Evolutionary conservation across 2,797 vertebrate genomes (phyloP), one percentile per base, ranked within the genome.

Genomic region (Scolopax bukidnonensis): DNA sequence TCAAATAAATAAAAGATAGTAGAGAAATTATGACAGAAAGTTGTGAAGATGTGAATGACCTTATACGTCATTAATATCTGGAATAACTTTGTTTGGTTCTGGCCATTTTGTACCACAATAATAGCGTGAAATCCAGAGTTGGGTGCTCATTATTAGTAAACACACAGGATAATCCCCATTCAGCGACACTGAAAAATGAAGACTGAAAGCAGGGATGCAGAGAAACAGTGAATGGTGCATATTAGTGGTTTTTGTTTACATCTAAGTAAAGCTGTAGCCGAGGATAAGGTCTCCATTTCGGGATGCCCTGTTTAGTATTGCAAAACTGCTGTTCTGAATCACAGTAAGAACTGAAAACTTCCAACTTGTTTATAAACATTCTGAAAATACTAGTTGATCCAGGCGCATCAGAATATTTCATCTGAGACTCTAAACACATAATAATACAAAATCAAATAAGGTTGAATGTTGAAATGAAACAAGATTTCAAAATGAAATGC

Each of bases 401-500:
- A 95, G 80, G n/a, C 5, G 0, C 84, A 95, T 77, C 84, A 84
- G 40, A 79, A 69, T 76, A 87, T 90, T 96, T 94, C 56, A 87
- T 83, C 25, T 67, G 70, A 84, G 71, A 74, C 60, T 93, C 36
- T 82, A 76, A 92, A 95, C 92, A 73, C 74, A 74, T 83, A 92
- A 84, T 73, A 86, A 92, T 65, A 86, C 53, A 93, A 90, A 95
- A 95, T 91, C 77, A 90, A 96, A 93, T 93, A 91, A 94, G 36
- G 51, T 14, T 70, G 85, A 91, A 94, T 38, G 51, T 14, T 70
- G 85, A 93, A 96, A 93, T 77, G 70, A 94, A 94, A 81, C 45
- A 81, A 82, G 81, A 82, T 93, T 96, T 95, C 76, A 91, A 93
- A 94, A 89, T 89, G 73, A 96, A 96, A 97, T 79, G 54, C 40